Percentiles rank a stretch among this genome's conserved stretches.
Conservation (phyloP, 2,888 invertebrate genomes). For the Danaus chrysippus region DNA sequence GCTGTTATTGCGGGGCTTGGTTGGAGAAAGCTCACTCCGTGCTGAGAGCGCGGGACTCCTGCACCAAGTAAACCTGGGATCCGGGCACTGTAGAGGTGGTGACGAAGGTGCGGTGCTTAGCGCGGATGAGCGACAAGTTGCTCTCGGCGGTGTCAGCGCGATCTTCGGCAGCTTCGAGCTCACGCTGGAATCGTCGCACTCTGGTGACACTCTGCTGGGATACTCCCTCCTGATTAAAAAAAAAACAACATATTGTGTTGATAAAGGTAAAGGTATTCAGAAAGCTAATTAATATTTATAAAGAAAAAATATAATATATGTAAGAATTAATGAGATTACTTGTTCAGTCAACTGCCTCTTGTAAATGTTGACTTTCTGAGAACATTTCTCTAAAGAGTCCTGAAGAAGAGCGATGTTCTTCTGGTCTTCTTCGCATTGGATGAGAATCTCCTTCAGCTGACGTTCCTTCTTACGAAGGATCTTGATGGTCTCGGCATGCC, state of each 20-base stretch:
- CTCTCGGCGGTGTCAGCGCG: slow-evolving; percentile 97
- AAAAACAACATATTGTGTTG: slow-evolving; percentile 24
- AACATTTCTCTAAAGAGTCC: slow-evolving; percentile 92
- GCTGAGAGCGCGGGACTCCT: slow-evolving; percentile 87
- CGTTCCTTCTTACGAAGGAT: slow-evolving; percentile 99
- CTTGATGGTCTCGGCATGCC: slow-evolving; percentile 98
- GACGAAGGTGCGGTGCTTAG: slow-evolving; percentile 98
- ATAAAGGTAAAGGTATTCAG: not conserved
- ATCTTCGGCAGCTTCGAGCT: slow-evolving; percentile 98
- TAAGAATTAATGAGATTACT: slow-evolving; percentile 65
- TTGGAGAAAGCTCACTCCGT: slow-evolving; percentile 56
- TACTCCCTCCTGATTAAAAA: slow-evolving; percentile 86
- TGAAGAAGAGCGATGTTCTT: slow-evolving; percentile 96
- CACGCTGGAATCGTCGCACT: slow-evolving; percentile 98
- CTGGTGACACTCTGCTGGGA: slow-evolving; percentile 95
- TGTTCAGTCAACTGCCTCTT: slow-evolving; percentile 97
- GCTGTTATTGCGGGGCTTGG: slow-evolving; percentile 60
- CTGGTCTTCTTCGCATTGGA: slow-evolving; percentile 97
- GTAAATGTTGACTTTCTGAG: slow-evolving; percentile 94
- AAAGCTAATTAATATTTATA: not conserved
- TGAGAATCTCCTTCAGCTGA: slow-evolving; percentile 95
- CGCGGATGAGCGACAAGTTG: slow-evolving; percentile 95
- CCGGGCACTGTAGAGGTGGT: slow-evolving; percentile 96
- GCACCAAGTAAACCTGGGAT: slow-evolving; percentile 93
- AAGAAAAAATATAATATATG: slow-evolving; percentile 3